Evolutionary conservation across 1,140 invertebrate genomes (phyloP), one percentile per base, ranked within the genome.

Genomic region (Riptortus pedestris): DNA sequence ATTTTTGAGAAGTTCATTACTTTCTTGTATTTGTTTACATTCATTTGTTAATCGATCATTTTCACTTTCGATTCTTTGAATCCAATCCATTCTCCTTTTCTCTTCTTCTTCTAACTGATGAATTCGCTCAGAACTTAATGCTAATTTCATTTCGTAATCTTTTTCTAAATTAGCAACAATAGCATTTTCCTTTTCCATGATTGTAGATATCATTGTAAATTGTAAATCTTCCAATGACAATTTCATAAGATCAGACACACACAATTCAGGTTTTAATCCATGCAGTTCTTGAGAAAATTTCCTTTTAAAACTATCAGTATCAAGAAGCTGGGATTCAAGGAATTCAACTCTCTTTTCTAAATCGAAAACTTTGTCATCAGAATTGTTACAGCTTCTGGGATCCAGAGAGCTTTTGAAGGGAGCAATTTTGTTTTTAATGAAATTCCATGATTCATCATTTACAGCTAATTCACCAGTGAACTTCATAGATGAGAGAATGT

Each of bases 1-100:
- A 1, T 2, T 14, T 57, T 57, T 57, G 22, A 57, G 27, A 57
- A 27, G 4, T 27, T 26, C 28, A 29, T 57, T 57, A 26, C 27
- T 26, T n/a, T 27, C 16, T 57, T 57, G 52, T 22, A 57, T 27
- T 57, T 57, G 22, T 57, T 57, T 57, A 57, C 52, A 57, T 29
- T 57, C 52, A 26, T 26, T 57, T 7, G 24, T 57, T 26, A 57
- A 14, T 24, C 52, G 2, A 24, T 57, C 52, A 57, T 57, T 57
- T 57, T 57, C 52, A n/a, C 27, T 57, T 57, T 57, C 52, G 16
- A 57, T 57, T 27, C 27, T 24, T n/a, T 57, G 24, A 4, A 57
- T n/a, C 52, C 52, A 57, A 27, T 27, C 16, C 52, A 24, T 16
- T 27, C 22, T 57, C 24, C 28, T 57, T 29, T 57, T 57, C 16